Percentiles rank a stretch among this genome's conserved stretches.
Conservation (phyloP, 2,113 vertebrate genomes). For the Rhagologus leucostigma region DNA sequence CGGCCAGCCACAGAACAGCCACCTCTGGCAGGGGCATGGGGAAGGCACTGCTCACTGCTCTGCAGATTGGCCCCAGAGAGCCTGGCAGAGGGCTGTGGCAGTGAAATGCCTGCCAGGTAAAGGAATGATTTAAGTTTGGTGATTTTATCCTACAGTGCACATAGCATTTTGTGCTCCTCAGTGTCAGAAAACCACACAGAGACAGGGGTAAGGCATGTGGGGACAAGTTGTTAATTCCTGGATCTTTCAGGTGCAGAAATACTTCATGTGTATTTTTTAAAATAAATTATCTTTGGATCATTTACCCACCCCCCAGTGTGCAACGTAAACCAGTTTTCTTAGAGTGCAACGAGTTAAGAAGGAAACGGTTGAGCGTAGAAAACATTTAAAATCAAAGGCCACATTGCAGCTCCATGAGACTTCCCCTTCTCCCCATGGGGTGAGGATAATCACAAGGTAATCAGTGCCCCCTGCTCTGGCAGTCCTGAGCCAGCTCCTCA, state of each 20-base stretch:
- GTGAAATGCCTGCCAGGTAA: background rate
- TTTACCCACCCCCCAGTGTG: rapidly evolving
- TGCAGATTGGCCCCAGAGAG: background rate
- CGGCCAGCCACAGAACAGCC: background rate
- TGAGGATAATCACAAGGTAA: background rate
- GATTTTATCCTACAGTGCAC: background rate
- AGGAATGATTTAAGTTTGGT: background rate
- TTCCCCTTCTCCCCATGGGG: background rate
- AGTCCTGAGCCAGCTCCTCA: background rate
- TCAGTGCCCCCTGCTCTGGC: background rate
- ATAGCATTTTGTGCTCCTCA: background rate
- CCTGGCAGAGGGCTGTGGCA: background rate
- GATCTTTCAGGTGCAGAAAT: background rate
- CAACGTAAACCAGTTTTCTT: background rate
- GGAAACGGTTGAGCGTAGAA: background rate
- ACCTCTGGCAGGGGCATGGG: background rate
- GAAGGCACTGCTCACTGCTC: background rate
- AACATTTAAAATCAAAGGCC: background rate
- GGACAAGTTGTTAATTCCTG: background rate
- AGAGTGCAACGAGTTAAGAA: background rate
- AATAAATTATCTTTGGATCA: background rate
- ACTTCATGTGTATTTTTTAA: background rate
- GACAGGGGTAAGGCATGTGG: background rate
- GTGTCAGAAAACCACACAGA: background rate
- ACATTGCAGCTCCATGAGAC: background rate